phyloP scores from a whole-genome alignment of 2,797 vertebrate species.

The Luscinia luscinia region DNA sequence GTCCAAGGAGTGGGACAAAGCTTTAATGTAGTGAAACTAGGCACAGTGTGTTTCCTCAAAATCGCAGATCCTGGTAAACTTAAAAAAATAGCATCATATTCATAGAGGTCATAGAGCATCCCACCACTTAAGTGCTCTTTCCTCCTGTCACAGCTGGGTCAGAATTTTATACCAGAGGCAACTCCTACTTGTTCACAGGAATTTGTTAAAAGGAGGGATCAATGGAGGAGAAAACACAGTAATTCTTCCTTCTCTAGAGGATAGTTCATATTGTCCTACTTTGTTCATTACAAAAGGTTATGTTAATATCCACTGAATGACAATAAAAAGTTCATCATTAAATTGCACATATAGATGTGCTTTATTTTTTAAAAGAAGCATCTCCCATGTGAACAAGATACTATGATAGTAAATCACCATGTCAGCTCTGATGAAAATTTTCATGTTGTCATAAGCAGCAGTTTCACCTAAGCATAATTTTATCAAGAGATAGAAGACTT shows the following conservation, averaged over 20 bases:
- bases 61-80: not conserved
- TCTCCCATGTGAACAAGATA: not conserved
- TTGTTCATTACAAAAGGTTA: not conserved
- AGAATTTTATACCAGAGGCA: not conserved
- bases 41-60: not conserved
- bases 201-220: not conserved
- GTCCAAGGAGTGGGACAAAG: not conserved
- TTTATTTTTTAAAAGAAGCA: not conserved
- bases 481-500: slow-evolving; percentile 49
- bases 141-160: not conserved
- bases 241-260: not conserved
- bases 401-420: not conserved
- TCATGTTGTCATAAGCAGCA: not conserved
- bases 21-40: not conserved
- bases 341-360: not conserved
- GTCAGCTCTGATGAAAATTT: not conserved
- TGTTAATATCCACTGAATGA: not conserved
- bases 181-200: not conserved
- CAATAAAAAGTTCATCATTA: not conserved
- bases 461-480: slow-evolving; percentile 41
- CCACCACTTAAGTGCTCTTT: not conserved
- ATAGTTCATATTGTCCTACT: not conserved
- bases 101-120: not conserved
- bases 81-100: not conserved
- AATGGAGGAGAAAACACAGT: not conserved